Evolutionary conservation across 2,888 invertebrate species (phyloP).

Genomic region (Aproaerema taeniolella): DNA sequence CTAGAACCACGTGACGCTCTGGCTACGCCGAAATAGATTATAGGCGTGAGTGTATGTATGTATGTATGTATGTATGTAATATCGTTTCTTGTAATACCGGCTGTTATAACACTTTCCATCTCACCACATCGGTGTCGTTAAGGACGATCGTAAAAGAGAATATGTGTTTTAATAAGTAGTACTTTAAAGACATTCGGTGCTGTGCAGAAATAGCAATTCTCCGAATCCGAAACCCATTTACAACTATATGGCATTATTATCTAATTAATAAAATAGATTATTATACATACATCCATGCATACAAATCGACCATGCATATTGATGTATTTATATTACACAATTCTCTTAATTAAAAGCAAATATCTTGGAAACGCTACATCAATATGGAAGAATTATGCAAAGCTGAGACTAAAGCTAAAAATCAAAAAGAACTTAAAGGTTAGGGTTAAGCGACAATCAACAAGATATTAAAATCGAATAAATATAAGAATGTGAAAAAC

Average conservation of each 20-base stretch:
- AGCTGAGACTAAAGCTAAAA: not conserved
- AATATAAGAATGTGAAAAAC: not conserved
- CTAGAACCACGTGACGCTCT: too few relatives aligned
- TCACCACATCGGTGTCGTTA: too few relatives aligned
- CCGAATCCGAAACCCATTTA: constrained; percentile 1
- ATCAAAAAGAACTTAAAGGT: constrained; percentile 16
- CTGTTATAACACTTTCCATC: too few relatives aligned
- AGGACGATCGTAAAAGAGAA: too few relatives aligned
- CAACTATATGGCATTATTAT: not conserved
- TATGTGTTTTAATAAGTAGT: too few relatives aligned
- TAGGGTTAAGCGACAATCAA: constrained; percentile 34
- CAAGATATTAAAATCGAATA: constrained; percentile 31
- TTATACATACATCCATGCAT: not conserved
- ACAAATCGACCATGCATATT: constrained; percentile 1
- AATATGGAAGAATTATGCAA: constrained; percentile 4
- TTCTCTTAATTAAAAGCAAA: constrained; percentile 5
- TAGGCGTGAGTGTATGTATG: too few relatives aligned
- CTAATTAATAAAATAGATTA: constrained; percentile 4
- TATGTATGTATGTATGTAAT: too few relatives aligned
- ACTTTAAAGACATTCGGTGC: not conserved
- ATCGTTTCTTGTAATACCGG: too few relatives aligned
- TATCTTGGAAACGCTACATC: constrained; percentile 2
- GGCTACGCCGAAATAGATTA: too few relatives aligned
- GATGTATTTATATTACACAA: not conserved
- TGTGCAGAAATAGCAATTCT: not conserved